These are phyloP conservation scores for Hofmannophila pseudospretella DNA, from an alignment of 2,888 invertebrate species.

Conservation along the genomic window DNA sequence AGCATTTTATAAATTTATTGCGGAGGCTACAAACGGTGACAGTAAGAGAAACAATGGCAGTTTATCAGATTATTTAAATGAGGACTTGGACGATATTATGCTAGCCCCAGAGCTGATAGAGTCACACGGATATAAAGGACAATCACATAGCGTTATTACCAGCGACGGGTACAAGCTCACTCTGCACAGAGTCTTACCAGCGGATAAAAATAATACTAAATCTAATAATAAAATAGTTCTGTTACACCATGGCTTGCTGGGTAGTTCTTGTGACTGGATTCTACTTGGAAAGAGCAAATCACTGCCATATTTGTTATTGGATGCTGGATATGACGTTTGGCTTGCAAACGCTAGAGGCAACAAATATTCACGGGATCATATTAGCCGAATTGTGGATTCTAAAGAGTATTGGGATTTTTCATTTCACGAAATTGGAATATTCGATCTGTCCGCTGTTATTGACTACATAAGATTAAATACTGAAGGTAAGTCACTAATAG, in stretches of 20 bases:
- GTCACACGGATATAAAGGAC: conserved; percentile 26
- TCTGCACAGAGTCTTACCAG: conserved; percentile 29
- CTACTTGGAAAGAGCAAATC: conserved; percentile 31
- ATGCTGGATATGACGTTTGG: conserved; percentile 77
- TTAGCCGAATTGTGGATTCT: conserved; percentile 13
- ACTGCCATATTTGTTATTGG: conserved; percentile 55
- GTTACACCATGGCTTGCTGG: conserved; percentile 40
- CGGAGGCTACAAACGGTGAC: conserved; percentile 12
- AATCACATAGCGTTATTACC: conserved; percentile 33
- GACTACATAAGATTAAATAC: conserved; percentile 29
- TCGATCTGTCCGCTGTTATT: conserved; percentile 36
- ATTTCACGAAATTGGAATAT: conserved; percentile 46
- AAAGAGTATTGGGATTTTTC: conserved; percentile 43
- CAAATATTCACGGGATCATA: conserved; percentile 34
- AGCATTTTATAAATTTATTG: conserved; percentile 21
- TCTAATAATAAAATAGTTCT: conserved; percentile 20
- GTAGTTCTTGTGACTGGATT: conserved; percentile 45
- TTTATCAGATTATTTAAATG: conserved; percentile 1
- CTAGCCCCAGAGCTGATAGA: conserved; percentile 16
- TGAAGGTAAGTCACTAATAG: conserved; percentile 20
- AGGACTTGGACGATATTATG: conserved; percentile 2
- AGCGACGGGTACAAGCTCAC: conserved; percentile 37
- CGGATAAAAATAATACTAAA: neutral
- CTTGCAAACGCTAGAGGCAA: conserved; percentile 59
- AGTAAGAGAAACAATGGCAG: neutral